Evolutionary conservation across 2,113 vertebrate species (phyloP).

Genomic region (Phoxinus phoxinus): DNA sequence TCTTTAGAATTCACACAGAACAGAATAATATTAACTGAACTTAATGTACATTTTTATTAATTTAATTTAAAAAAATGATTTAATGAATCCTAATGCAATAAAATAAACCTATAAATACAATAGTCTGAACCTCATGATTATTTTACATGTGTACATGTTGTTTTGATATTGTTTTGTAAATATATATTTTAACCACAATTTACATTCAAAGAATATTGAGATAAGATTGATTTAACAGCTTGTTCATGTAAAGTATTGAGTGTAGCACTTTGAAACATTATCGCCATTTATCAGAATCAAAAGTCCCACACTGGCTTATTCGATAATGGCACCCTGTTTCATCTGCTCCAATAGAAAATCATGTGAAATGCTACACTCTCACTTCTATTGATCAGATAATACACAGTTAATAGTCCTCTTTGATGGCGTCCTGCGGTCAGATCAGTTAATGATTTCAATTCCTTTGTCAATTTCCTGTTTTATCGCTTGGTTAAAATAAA

Average conservation of each 20-base stretch:
- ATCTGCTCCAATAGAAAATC: not conserved
- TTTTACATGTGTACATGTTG: not conserved
- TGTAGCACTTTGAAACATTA: not conserved
- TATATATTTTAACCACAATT: not conserved
- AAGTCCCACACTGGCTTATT: not conserved
- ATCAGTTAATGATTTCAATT: constrained; percentile 39
- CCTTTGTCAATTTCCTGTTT: constrained; percentile 18
- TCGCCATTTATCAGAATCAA: not conserved
- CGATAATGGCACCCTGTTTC: not conserved
- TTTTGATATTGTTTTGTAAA: not conserved
- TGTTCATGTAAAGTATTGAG: not conserved
- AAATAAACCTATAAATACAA: not conserved
- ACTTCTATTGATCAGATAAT: constrained; percentile 47
- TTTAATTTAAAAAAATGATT: not conserved
- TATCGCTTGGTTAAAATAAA: not conserved
- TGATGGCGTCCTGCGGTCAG: constrained; percentile 34
- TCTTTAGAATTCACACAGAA: too few relatives aligned
- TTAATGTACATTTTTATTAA: not conserved
- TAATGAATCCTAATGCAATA: not conserved
- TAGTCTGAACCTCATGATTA: not conserved
- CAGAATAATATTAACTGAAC: not conserved
- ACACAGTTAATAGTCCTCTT: constrained; percentile 16
- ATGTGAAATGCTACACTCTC: constrained; percentile 17
- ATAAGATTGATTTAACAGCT: not conserved
- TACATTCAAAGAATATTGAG: not conserved